Base-by-base conservation (phyloP, 2,113 vertebrate genomes). In the Daubentonia madagascariensis region DNA sequence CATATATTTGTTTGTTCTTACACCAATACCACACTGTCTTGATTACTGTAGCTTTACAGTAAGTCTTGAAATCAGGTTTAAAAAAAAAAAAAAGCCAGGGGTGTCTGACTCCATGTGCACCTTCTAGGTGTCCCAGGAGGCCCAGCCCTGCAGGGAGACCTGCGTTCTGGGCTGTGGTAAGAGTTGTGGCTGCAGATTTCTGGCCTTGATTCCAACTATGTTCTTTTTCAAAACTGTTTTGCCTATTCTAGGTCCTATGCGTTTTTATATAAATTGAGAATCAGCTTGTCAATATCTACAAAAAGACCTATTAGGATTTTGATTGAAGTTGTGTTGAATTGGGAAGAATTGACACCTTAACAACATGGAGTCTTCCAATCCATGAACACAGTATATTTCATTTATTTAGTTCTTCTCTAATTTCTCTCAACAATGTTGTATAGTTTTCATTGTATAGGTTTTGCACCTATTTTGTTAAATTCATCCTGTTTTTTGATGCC, bases 191-290 rank as follows among this genome's bases (percentile, higher is more conserved):
- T 76, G 16, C 16, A 16, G 73, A 76, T 76, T 28, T 48, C 28
- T 76, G 73, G 43, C 43, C 28, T 76, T 76, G 43, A 32, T 32
- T 92, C 78, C n/a, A 65, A 28, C 9, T 73, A 85, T 54, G 32
- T 65, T 45, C 23, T 90, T 94, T 94, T 85, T 85, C 67, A 91
- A 59, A 87, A 68, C 35, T 59, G 45, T 16, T 59, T 94, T 76
- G 48, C 40, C 35, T 91, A 20, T 90, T 80, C 37, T 59, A 50
- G 59, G 35, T 87, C 40, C 78, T 92, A 13, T 43, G 10, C 16
- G 79, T 86, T 52, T 78, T 68, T 32, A 85, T 78, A 45, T 84
- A 70, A 70, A 84, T 92, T 96, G 70, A 75, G n/a, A 76, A 89
- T 70, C n/a, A 68, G 6, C 35, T 94, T 70, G 57, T 70, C 40